Percentiles rank a stretch among this genome's conserved stretches.
These are phyloP conservation scores for Macrochelys suwanniensis DNA, from an alignment of 2,797 vertebrate species.

Conservation along the genomic window DNA sequence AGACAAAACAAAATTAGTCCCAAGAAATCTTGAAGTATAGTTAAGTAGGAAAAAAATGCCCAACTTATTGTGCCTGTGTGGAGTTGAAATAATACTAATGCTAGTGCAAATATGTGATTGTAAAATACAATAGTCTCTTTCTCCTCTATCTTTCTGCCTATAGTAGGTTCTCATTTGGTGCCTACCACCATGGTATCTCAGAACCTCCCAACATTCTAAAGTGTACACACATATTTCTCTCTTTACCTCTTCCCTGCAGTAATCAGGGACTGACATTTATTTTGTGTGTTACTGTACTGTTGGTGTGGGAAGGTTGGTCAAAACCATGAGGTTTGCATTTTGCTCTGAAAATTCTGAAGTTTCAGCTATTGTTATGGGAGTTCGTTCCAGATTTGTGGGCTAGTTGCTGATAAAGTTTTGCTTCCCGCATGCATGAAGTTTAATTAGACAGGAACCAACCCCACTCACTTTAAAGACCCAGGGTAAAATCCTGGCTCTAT, in stretches of 20 bases:
- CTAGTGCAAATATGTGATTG: not conserved
- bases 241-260: not conserved
- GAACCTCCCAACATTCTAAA: not conserved
- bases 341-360: not conserved
- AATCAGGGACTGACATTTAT: not conserved
- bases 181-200: not conserved
- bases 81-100: not conserved
- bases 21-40: not conserved
- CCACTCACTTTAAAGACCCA: not conserved
- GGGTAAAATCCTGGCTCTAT: not conserved
- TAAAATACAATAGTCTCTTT: not conserved
- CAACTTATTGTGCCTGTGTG: not conserved
- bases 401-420: not conserved
- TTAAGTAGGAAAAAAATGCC: slow-evolving; percentile 13
- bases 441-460: not conserved
- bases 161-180: not conserved
- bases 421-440: not conserved
- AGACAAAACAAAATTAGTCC: not conserved
- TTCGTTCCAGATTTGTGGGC: not conserved
- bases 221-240: not conserved
- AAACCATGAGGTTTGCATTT: not conserved
- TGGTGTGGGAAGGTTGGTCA: not conserved
- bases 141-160: not conserved
- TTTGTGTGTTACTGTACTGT: not conserved
- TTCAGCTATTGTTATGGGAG: not conserved